Conservation (phyloP, 2,888 invertebrate species). For the Synanthedon formicaeformis region DNA sequence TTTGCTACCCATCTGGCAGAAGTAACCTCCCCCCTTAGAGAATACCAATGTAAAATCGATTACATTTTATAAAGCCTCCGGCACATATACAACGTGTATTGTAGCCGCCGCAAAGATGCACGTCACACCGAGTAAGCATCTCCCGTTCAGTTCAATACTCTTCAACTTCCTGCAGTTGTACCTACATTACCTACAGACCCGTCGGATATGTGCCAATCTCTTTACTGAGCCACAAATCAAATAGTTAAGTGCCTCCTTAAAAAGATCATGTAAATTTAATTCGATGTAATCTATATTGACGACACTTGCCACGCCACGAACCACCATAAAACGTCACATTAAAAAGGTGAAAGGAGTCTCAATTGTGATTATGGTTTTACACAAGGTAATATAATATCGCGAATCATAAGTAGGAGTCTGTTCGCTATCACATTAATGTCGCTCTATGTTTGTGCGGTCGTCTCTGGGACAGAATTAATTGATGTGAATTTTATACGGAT, state of each 20-base stretch:
- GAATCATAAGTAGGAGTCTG: slow-evolving; percentile 26
- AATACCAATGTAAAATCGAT: too few relatives aligned
- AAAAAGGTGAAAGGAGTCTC: slow-evolving; percentile 41
- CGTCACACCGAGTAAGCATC: too few relatives aligned
- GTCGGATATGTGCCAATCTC: slow-evolving; percentile 14
- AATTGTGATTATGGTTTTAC: slow-evolving; percentile 44
- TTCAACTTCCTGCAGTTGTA: too few relatives aligned
- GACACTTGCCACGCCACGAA: slow-evolving; percentile 24
- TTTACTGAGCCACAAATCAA: background rate
- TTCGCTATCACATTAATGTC: slow-evolving; percentile 48
- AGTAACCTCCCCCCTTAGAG: too few relatives aligned
- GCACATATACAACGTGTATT: too few relatives aligned
- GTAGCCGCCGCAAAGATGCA: too few relatives aligned
- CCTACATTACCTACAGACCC: slow-evolving; percentile 8
- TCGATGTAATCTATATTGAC: slow-evolving; percentile 2
- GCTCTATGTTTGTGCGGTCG: slow-evolving; percentile 8
- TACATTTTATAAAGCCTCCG: too few relatives aligned
- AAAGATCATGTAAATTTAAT: background rate
- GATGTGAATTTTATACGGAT: slow-evolving; percentile 39
- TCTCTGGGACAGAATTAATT: slow-evolving; percentile 29
- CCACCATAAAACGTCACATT: slow-evolving; percentile 32
- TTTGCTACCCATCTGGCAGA: too few relatives aligned
- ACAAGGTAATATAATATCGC: slow-evolving; percentile 38
- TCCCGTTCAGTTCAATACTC: too few relatives aligned
- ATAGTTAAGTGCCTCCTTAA: background rate